Evolutionary conservation across 2,113 vertebrate species (phyloP), one percentile per base, ranked within the genome.

Genomic region (Microtus oregoni): DNA sequence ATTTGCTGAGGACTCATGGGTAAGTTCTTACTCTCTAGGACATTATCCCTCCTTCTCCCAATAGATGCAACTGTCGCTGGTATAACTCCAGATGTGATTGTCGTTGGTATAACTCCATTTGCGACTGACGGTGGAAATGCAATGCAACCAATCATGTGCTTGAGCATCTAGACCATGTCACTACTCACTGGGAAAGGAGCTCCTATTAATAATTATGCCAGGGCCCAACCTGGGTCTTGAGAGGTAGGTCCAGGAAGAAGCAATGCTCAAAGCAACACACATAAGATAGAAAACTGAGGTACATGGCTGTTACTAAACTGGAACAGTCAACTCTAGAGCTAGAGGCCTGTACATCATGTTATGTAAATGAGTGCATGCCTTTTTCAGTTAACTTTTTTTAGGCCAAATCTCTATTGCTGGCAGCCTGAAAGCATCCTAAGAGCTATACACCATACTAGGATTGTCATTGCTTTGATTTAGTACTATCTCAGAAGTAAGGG

Each of bases 11-110:
- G 20, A 47, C 32, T 90, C 28, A 50, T 24, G 9, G 61, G 3
- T 87, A 94, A 90, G 17, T 93, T 68, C 44, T 77, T 70, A 41
- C 41, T 89, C 17, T 94, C 67, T 15, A 85, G 65, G 76, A 94
- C 17, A 70, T 41, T 35, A 58, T 58, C 38, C n/a, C 7, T 68
- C 3, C 68, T 26, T 85, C 24, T 88, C 50, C 15, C 50, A 52
- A 41, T 72, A 77, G 70, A 77, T 1, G 1, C 91, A 7, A 75
- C 50, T 32, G 87, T 93, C 50, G 12, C 2, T 52, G 13, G 50
- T 52, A 52, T 52, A 50, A 12, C 28, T 20, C 3, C 38, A 79
- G 87, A 90, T 87, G 85, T 47, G 88, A 65, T 50, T 65, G 61
- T 50, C 1, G 10, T 44, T 44, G 4, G 41, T 44, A 47, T 47